Percentiles rank a stretch among this genome's conserved stretches.
Conservation (phyloP, 2,797 vertebrate genomes). For the Danio albolineatus region DNA sequence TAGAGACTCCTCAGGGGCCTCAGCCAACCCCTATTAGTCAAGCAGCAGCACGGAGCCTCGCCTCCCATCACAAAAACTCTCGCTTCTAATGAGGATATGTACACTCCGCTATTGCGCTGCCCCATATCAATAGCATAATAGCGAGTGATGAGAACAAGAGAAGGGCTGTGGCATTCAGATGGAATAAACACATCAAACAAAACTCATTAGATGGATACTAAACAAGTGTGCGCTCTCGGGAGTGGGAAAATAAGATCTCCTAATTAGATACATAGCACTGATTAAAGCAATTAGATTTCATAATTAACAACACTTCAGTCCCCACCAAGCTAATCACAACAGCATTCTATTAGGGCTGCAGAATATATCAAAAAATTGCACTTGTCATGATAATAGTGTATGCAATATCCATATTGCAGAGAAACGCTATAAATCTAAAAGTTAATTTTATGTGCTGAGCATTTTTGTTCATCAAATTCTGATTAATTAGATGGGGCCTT, state of each 20-base stretch:
- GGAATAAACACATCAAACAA: constrained; percentile 52
- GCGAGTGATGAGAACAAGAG: constrained; percentile 47
- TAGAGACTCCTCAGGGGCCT: constrained; percentile 66
- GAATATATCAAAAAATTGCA: too few species aligned
- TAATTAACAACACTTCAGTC: constrained; percentile 54
- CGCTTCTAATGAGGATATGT: constrained; percentile 70
- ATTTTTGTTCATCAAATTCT: too few species aligned
- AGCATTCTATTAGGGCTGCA: neutral
- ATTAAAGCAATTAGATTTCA: constrained; percentile 71
- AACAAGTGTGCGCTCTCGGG: constrained; percentile 58
- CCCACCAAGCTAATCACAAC: constrained; percentile 26
- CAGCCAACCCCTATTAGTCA: constrained; percentile 67
- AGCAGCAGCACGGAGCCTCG: constrained; percentile 61
- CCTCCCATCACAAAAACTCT: constrained; percentile 66
- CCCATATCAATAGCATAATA: constrained; percentile 61
- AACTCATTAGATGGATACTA: constrained; percentile 53
- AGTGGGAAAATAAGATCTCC: constrained; percentile 55
- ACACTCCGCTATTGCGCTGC: constrained; percentile 55
- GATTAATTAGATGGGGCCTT: too few species aligned
- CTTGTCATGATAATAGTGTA: too few species aligned
- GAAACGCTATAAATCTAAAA: too few species aligned
- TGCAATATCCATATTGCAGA: too few species aligned
- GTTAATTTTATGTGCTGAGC: too few species aligned
- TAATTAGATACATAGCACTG: constrained; percentile 72
- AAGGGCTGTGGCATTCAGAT: constrained; percentile 38